phyloP scores from a whole-genome alignment of 2,113 vertebrate species.

The Ophiodon elongatus region DNA sequence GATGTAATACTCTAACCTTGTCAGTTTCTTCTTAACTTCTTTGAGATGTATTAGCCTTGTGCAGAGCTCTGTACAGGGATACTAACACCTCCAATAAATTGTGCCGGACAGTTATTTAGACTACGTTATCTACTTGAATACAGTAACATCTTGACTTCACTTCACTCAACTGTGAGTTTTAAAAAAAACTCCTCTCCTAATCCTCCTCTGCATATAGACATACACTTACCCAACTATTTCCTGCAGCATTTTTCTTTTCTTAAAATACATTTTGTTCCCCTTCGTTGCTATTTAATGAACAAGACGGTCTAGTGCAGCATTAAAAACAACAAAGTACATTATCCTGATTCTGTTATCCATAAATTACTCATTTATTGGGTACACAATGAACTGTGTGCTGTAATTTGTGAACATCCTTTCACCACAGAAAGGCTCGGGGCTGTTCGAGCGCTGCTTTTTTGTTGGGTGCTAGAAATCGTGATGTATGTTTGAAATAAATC shows the following conservation, averaged over 20 bases:
- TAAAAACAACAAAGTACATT: background rate
- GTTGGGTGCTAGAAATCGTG: constrained; percentile 41
- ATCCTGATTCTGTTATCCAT: constrained; percentile 2
- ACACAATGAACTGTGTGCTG: constrained; percentile 9
- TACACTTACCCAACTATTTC: background rate
- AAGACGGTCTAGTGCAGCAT: background rate
- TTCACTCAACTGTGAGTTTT: background rate
- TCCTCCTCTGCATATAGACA: background rate
- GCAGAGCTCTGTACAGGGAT: background rate
- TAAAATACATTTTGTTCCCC: background rate
- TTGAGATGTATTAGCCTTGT: no score
- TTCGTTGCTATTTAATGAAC: background rate
- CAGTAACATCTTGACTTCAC: background rate
- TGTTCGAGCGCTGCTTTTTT: constrained; percentile 17
- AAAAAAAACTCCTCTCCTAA: background rate
- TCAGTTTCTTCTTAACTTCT: background rate
- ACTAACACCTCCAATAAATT: background rate
- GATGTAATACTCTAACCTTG: background rate
- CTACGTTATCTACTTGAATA: background rate
- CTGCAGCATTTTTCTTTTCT: no score
- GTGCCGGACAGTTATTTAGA: background rate
- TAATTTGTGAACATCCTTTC: constrained; percentile 16
- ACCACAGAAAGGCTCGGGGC: background rate
- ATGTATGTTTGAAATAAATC: constrained; percentile 63
- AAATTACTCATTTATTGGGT: constrained; percentile 17